Base-by-base conservation (phyloP, 2,888 invertebrate genomes). In the Platynereis dumerilii region DNA sequence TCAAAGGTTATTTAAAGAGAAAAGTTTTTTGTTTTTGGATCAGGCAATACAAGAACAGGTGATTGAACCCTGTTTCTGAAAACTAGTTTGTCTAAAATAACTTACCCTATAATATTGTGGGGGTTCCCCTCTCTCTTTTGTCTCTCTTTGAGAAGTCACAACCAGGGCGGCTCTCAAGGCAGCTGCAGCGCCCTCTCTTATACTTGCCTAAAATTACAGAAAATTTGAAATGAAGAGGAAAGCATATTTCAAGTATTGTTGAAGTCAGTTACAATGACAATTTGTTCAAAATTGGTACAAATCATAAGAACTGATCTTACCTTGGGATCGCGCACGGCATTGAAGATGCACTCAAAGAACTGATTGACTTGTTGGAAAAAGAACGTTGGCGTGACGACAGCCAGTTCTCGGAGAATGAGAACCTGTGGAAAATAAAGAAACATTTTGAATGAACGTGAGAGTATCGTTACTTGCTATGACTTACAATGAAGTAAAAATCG, bases 341-440 rank as follows among this genome's bases (percentile, higher is more conserved):
- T 91, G 77, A 96, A 92, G 70, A 97, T 94, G 62, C 93, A 90
- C 70, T 96, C 96, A 82, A 97, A 96, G 72, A 86, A 86, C 67
- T 81, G 79, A 48, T 81, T 81, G n/a, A 84, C 81, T 70, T 84
- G 81, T 72, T 86, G 85, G 69, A 84, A 98, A 84, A 99, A 99
- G 83, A 96, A 96, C 10, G 97, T 97, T 0, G 97, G 97, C 87
- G 96, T 94, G 12, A 93, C 93, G 39, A 94, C 90, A 2, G 98
- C 98, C 57, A 99, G 86, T 86, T 99, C 98, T 76, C 94, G 90
- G 15, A 97, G 85, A 20, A 98, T 90, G 57, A 98, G 87, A 1
- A 96, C 88, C 84, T 84, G 75, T 3, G 70, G 67, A 55, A 67
- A 52, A 57, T 2, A 42, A 5, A 45, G 39, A 60, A 1, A 55